These are phyloP conservation scores for Zelleria hepariella DNA, from an alignment of 2,888 invertebrate genomes.

Conservation along the genomic window DNA sequence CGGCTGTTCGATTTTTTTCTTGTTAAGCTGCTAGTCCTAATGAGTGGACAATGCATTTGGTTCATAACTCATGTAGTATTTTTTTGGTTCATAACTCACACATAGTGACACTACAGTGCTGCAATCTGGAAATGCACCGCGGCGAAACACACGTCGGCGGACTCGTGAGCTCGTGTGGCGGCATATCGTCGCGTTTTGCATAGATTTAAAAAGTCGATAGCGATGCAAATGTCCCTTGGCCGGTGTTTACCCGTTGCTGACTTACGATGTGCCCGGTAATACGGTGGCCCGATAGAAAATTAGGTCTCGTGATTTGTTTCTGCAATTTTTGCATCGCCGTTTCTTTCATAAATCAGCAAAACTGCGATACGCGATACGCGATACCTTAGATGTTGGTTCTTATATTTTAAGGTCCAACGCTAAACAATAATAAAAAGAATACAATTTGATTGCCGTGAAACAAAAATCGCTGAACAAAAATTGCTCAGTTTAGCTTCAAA, in stretches of 20 bases:
- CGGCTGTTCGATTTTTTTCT: too few relatives aligned
- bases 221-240: constrained; percentile 60
- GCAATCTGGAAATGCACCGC: not conserved
- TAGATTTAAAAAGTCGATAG: constrained; percentile 72
- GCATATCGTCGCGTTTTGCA: constrained; percentile 66
- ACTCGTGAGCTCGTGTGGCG: constrained; percentile 57
- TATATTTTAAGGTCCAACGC: too few relatives aligned
- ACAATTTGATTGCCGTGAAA: too few relatives aligned
- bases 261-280: constrained; percentile 62
- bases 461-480: too few relatives aligned
- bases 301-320: constrained; percentile 16
- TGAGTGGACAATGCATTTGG: not conserved
- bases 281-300: constrained; percentile 52
- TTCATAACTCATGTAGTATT: too few relatives aligned
- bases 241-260: constrained; percentile 68
- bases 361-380: too few relatives aligned
- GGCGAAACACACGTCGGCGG: constrained; percentile 27
- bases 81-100: too few relatives aligned
- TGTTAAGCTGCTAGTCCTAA: not conserved
- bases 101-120: too few relatives aligned
- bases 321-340: not conserved
- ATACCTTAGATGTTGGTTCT: too few relatives aligned
- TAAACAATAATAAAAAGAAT: too few relatives aligned
- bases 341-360: not conserved
- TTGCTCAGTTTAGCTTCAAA: too few relatives aligned